Conservation (phyloP, 2,797 vertebrate species). For the Paramormyrops hopkinsi region DNA sequence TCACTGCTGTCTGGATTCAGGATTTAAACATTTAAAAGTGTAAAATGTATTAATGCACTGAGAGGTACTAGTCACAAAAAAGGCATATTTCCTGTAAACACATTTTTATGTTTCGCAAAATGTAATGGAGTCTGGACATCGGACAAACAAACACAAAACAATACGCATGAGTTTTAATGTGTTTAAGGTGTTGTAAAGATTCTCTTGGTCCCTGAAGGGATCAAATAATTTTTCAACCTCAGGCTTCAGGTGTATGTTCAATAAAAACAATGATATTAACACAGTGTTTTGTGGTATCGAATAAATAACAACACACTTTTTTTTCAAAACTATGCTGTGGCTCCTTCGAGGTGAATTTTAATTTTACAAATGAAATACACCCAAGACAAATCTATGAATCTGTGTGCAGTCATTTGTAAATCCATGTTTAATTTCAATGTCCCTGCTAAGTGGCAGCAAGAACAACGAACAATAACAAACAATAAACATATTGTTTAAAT, state of each 20-base stretch:
- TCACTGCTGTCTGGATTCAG: background rate
- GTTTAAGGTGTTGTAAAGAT: background rate
- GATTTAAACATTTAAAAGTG: background rate
- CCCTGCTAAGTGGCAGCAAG: background rate
- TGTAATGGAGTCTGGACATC: background rate
- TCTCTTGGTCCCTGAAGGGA: background rate
- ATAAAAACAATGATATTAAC: background rate
- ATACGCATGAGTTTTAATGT: background rate
- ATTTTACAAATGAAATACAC: background rate
- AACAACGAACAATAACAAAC: background rate
- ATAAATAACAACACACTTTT: background rate
- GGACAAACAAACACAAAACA: background rate
- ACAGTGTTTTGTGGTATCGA: background rate
- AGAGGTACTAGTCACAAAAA: background rate
- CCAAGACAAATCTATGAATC: background rate
- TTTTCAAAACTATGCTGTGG: background rate
- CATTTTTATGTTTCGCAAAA: background rate
- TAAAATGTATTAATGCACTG: constrained; percentile 15
- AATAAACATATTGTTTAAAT: constrained; percentile 5
- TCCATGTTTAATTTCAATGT: background rate
- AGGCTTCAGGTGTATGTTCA: background rate
- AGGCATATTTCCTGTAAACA: background rate
- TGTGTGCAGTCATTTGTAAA: background rate
- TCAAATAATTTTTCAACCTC: constrained; percentile 7
- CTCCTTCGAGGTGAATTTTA: background rate